Evolutionary conservation across 2,797 vertebrate species (phyloP).

Genomic region (Alcedo atthis): DNA sequence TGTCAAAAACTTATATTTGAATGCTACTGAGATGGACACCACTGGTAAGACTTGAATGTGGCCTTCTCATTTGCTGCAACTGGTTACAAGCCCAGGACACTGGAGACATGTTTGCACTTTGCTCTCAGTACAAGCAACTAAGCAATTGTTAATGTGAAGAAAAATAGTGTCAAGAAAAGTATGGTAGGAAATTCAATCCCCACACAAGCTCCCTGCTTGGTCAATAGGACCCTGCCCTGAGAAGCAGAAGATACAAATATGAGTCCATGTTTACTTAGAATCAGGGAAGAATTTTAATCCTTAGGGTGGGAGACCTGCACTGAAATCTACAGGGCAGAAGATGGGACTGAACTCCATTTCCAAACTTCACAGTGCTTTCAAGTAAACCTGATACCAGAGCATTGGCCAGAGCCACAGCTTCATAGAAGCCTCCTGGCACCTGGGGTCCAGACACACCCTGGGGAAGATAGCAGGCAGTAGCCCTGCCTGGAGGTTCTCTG

Average conservation of each 20-base stretch:
- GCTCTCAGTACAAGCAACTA: background rate
- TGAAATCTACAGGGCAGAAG: background rate
- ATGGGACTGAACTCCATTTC: background rate
- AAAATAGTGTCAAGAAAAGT: background rate
- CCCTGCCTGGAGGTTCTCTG: background rate
- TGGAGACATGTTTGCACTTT: background rate
- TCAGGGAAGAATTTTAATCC: background rate
- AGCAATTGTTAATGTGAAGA: background rate
- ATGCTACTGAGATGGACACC: background rate
- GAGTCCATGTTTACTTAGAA: background rate
- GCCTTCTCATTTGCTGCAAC: background rate
- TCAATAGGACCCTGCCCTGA: background rate
- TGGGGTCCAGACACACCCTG: background rate
- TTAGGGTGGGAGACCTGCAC: background rate
- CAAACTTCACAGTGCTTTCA: background rate
- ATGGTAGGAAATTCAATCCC: background rate
- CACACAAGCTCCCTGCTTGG: background rate
- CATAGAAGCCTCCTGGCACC: background rate
- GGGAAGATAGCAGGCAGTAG: background rate
- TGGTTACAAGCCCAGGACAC: fast-evolving
- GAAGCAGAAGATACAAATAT: background rate
- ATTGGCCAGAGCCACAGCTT: background rate
- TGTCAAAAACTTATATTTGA: background rate
- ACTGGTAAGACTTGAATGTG: background rate
- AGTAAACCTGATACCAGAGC: background rate